Evolutionary conservation across 2,888 invertebrate genomes (phyloP).

Genomic region (Adelognathus sp.): DNA sequence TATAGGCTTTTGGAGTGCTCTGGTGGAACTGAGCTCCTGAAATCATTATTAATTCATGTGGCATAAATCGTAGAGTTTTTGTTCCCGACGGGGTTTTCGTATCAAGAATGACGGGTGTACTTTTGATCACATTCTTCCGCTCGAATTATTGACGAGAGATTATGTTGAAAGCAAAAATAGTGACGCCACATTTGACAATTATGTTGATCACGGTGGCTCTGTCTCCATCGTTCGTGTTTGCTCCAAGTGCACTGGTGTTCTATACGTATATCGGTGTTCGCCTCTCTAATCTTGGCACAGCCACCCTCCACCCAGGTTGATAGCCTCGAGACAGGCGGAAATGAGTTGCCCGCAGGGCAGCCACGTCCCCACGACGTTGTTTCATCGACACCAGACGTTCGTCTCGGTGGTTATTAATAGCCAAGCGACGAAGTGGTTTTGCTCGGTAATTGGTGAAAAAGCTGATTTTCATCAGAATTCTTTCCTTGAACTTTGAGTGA

Average conservation of each 20-base stretch:
- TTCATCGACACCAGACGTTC: slow-evolving; percentile 29
- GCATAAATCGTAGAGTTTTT: neutral
- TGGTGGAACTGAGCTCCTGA: neutral
- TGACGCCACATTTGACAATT: neutral
- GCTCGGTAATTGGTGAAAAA: slow-evolving; percentile 52
- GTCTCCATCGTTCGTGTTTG: slow-evolving; percentile 10
- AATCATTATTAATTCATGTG: neutral
- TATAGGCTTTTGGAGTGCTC: too few relatives aligned
- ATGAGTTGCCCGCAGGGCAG: slow-evolving; percentile 52
- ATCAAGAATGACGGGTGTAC: neutral
- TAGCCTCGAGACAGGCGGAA: slow-evolving; percentile 57
- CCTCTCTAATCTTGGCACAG: slow-evolving; percentile 8
- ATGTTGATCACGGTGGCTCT: neutral
- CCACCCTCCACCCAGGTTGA: slow-evolving; percentile 50
- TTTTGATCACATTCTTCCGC: neutral
- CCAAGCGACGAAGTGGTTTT: slow-evolving; percentile 48
- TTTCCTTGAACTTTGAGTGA: slow-evolving; percentile 19
- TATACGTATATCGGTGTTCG: neutral
- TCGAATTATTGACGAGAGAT: neutral
- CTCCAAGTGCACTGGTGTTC: too few relatives aligned
- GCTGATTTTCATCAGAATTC: slow-evolving; percentile 35
- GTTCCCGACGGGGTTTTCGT: neutral
- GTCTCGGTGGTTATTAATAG: slow-evolving; percentile 13
- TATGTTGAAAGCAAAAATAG: neutral
- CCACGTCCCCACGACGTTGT: slow-evolving; percentile 4